These are phyloP conservation scores for Cyrtorhinus lividipennis DNA, from an alignment of 1,140 invertebrate genomes.

Conservation along the genomic window DNA sequence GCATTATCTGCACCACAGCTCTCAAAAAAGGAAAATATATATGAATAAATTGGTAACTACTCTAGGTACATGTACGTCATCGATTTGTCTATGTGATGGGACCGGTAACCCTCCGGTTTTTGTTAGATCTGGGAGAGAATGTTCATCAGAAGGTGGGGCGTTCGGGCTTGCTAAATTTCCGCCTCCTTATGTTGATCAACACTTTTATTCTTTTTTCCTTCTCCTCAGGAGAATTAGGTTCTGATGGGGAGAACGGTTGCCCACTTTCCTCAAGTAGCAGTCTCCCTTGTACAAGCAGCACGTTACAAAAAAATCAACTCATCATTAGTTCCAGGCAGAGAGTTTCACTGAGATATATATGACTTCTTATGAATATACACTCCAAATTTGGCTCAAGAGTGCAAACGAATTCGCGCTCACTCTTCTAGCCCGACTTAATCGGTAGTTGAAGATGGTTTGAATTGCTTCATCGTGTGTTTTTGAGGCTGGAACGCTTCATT, in stretches of 20 bases:
- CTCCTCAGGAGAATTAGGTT: not conserved
- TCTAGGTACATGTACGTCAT: no score
- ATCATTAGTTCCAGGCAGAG: not conserved
- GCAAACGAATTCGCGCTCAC: not conserved
- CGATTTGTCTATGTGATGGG: no score
- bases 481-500: not conserved
- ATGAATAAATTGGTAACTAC: no score
- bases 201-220: no score
- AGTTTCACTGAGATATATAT: not conserved
- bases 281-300: not conserved
- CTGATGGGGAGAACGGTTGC: not conserved
- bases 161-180: no score
- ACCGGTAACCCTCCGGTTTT: no score
- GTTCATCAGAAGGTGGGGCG: no score
- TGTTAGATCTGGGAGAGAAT: no score
- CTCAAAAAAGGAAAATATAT: no score
- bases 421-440: not conserved
- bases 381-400: not conserved
- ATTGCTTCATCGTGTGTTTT: not conserved
- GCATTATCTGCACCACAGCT: no score
- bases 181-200: no score
- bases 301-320: not conserved
- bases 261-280: not conserved
- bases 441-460: not conserved
- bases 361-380: not conserved